Evolutionary conservation across 2,797 vertebrate species (phyloP), one percentile per base, ranked within the genome.

Genomic region (Myiothlypis coronata): DNA sequence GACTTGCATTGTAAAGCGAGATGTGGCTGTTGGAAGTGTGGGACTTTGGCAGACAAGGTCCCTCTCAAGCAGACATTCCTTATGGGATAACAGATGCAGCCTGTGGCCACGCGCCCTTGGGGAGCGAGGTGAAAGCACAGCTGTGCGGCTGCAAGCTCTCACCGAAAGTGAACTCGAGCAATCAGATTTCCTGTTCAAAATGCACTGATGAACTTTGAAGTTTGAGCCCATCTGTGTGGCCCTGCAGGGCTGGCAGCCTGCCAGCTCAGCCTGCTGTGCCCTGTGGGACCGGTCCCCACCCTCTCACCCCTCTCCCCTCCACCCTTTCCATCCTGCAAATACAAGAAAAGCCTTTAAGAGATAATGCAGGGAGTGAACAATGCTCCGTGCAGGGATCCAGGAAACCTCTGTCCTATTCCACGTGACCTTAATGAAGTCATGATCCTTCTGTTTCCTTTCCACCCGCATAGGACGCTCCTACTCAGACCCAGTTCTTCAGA

Each of bases 381-480:
- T 86, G 76, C 65, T 76, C 72, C 41, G 47, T 69, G 74, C 0
- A 30, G 60, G 59, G 63, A 92, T 89, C 16, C 95, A 91, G 94
- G 94, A 96, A 96, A 57, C 70, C 27, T 35, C 8, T 22, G 43
- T 81, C 77, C 70, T 86, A 63, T 65, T 39, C 30, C 56, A 60
- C 7, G 3, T 71, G 89, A 96, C 87, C 95, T 79, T 49, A 79
- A n/a, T 5, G 13, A 93, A 96, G 94, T 79, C 89, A 94, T 0
- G 6, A 67, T 67, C 89, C 63, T 90, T 93, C 94, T 96, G 92
- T 88, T 94, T 95, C 93, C 65, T 8, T 95, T 94, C 94, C 87
- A 96, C 41, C 69, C 11, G 32, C 46, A 68, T 0, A 34, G 44
- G 21, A 32, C 41, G 80, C 44, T 55, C 41, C 82, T 84, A 5